Conservation (phyloP, 2,888 invertebrate genomes). For the Cryptophagus acutangulus region DNA sequence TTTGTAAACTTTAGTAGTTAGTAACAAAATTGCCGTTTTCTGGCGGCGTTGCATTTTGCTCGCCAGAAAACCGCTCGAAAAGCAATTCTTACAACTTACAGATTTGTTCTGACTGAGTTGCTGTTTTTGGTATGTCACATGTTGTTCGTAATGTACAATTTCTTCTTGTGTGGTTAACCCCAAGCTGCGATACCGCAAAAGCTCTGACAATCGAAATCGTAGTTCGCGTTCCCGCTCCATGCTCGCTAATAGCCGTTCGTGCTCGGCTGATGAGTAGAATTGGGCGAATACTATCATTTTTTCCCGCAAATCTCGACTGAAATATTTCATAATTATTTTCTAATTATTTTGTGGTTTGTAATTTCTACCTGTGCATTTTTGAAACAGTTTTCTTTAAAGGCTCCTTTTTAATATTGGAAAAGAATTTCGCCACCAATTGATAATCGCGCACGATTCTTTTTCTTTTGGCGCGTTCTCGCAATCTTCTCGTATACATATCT, state of each 20-base stretch:
- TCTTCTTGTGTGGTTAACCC: slow-evolving; percentile 81
- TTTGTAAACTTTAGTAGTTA: too few relatives aligned
- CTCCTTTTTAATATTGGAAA: slow-evolving; percentile 50
- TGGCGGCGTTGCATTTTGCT: too few relatives aligned
- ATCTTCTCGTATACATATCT: slow-evolving; percentile 80
- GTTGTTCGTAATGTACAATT: slow-evolving; percentile 82
- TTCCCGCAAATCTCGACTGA: slow-evolving; percentile 71
- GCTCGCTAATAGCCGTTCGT: slow-evolving; percentile 72
- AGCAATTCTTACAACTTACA: slow-evolving; percentile 55
- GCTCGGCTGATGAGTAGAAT: slow-evolving; percentile 81
- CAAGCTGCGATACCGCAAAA: slow-evolving; percentile 77
- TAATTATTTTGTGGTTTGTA: slow-evolving; percentile 6
- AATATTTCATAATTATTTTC: slow-evolving; percentile 6
- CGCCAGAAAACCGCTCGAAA: too few relatives aligned
- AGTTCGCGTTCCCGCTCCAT: slow-evolving; percentile 81
- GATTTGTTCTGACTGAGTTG: slow-evolving; percentile 64
- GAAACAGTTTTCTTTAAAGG: slow-evolving; percentile 61
- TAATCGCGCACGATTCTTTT: slow-evolving; percentile 88
- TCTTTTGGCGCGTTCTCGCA: slow-evolving; percentile 80
- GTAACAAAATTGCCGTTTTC: slow-evolving; percentile 1
- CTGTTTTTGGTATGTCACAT: slow-evolving; percentile 59
- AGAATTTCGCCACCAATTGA: slow-evolving; percentile 83
- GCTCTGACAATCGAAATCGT: slow-evolving; percentile 74
- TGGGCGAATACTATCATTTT: slow-evolving; percentile 81
- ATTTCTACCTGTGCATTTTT: slow-evolving; percentile 70